Conservation (phyloP, 2,888 invertebrate species). For the Oscheius sp. region DNA sequence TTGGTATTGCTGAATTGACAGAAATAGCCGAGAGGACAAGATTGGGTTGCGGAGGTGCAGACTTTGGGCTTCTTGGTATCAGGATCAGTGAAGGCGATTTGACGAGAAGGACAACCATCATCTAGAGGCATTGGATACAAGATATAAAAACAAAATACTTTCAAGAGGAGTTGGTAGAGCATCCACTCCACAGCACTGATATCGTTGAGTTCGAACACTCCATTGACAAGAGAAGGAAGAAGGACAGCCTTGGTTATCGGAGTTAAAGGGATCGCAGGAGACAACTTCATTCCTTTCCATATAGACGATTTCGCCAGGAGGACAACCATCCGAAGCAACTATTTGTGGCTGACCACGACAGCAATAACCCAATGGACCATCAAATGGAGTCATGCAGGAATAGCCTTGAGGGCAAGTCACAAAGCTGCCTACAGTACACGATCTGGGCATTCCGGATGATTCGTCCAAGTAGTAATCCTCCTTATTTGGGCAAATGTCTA, state of each 20-base stretch:
- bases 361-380: constrained; percentile 54
- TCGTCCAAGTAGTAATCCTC: constrained; percentile 60
- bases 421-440: constrained; percentile 57
- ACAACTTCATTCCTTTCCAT: constrained; percentile 58
- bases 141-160: constrained; percentile 31
- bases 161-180: constrained; percentile 51
- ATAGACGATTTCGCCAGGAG: constrained; percentile 57
- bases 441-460: constrained; percentile 54
- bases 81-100: constrained; percentile 56
- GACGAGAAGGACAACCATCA: constrained; percentile 57
- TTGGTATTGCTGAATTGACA: constrained; percentile 59
- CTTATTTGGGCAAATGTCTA: constrained; percentile 58
- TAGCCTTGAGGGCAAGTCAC: constrained; percentile 57
- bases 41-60: constrained; percentile 54
- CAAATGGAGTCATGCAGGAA: constrained; percentile 51
- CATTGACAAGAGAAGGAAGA: constrained; percentile 56
- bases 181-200: constrained; percentile 61
- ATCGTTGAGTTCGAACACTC: constrained; percentile 56
- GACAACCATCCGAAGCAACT: constrained; percentile 54
- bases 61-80: constrained; percentile 52
- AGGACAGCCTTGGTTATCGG: constrained; percentile 53
- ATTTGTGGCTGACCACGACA: constrained; percentile 43
- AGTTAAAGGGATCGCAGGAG: constrained; percentile 57
- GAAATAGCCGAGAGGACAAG: constrained; percentile 60
- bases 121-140: constrained; percentile 28